Evolutionary conservation across 1,140 invertebrate genomes (phyloP), one percentile per base, ranked within the genome.

Genomic region (Cylas formicarius): DNA sequence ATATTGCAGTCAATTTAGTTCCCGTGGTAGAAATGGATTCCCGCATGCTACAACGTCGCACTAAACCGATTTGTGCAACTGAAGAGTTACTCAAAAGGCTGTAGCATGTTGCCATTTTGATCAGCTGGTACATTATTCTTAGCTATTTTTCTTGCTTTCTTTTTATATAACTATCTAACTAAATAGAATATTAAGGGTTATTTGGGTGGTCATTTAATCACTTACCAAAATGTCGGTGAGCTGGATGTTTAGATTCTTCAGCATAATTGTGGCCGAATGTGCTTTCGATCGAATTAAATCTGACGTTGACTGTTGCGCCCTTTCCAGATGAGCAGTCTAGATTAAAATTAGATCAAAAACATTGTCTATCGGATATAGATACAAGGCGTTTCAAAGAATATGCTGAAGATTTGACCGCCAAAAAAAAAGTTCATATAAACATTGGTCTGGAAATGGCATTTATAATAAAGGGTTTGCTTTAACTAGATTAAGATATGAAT

Each of bases 301-400:
- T 33, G 43, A 28, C 4, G 58, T 23, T 21, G 23, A 48, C 36
- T 48, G 34, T 29, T 54, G 50, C 7, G 58, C 50, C 27, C 45
- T 45, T 48, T 61, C 60, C 52, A 61, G 50, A 39, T 61, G 58
- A 29, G 48, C 56, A 24, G 44, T 60, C 60, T 62, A 44, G 26
- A 48, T 20, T 13, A 35, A 46, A 54, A 44, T 31, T 23, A 45
- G 48, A 54, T 48, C n/a, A 43, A 50, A 54, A 39, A 7, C 35
- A 32, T 41, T 20, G 2, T 40, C 10, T 47, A 29, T 27, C 28
- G 22, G n/a, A n/a, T n/a, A n/a, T n/a, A n/a, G n/a, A n/a, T n/a
- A n/a, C n/a, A n/a, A n/a, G n/a, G n/a, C n/a, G n/a, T n/a, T n/a
- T n/a, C n/a, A n/a, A n/a, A n/a, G n/a, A n/a, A n/a, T n/a, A n/a